Base-by-base conservation (phyloP, 1,140 invertebrate species). In the Artemia franciscana region DNA sequence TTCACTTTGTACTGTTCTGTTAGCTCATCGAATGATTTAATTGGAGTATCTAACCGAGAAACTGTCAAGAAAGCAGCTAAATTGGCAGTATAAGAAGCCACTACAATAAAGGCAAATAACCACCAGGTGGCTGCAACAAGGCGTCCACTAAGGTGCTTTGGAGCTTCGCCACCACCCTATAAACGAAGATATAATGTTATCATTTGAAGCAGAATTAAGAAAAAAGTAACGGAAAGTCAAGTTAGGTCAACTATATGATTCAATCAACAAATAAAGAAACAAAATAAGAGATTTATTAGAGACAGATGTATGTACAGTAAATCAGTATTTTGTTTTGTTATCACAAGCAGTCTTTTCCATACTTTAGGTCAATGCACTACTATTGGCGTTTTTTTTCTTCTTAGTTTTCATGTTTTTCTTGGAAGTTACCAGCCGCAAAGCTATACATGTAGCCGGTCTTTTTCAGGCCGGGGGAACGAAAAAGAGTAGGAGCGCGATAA, bases 1-100 rank as follows among this genome's bases (percentile, higher is more conserved):
- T 91, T 85, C 61, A 95, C 89, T 70, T 94, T 93, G 70, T 94
- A 93, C 70, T 96, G 92, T 69, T 92, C 92, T 23, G 86, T 84
- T 7, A 96, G 75, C 72, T 94, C 91, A 66, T 96, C 91, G 62
- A 95, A 73, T 0, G 87, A 90, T 69, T 93, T 91, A 56, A 97
- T 86, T 0, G 89, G 87, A 0, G 88, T 87, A 65, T 95, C 91
- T 68, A 94, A 76, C 30, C 90, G 79, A 0, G 91, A 93, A 0
- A 96, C 91, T 0, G 91, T 94, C 57, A 94, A 75, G 69, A 92
- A 92, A 5, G 92, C 92, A 26, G 93, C 92, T 67, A 96, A 78
- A 74, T 96, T 97, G 5, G 93, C 93, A 0, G 93, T 96, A 73
- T 97, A 97, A 0, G 91, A 94, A n/a, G 92, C 91, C 69, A 96